Percentiles rank a stretch among this genome's conserved stretches.
Conservation (phyloP, 2,797 vertebrate genomes). For the Fundulus diaphanus region DNA sequence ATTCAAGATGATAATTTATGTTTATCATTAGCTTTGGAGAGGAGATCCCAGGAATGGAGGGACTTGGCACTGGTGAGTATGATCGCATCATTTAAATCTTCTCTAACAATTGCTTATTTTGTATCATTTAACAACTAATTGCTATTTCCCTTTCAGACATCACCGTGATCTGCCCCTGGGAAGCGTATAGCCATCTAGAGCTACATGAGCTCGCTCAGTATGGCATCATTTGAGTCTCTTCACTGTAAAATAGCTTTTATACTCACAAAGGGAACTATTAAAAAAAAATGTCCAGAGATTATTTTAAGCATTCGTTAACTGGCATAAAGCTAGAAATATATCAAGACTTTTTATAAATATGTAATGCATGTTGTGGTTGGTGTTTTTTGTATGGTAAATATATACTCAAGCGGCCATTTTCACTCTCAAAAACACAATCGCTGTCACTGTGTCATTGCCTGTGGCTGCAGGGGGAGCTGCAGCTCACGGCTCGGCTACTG, state of each 20-base stretch:
- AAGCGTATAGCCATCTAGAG: conserved; percentile 91
- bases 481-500: conserved; percentile 17
- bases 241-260: not conserved
- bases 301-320: conserved; percentile 1
- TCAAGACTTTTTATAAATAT: not conserved
- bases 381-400: conserved; percentile 28
- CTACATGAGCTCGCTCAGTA: conserved; percentile 91
- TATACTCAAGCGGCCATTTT: conserved; percentile 49
- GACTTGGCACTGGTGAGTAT: conserved; percentile 86
- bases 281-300: not conserved
- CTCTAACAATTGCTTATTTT: not conserved
- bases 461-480: conserved; percentile 24
- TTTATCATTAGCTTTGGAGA: conserved; percentile 85
- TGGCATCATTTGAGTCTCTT: conserved; percentile 85
- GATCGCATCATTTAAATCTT: not conserved
- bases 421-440: conserved; percentile 8
- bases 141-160: conserved; percentile 80
- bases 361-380: not conserved
- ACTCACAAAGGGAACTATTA: conserved; percentile 16
- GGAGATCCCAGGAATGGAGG: conserved; percentile 92
- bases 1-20: conserved; percentile 1
- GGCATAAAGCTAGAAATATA: conserved; percentile 2
- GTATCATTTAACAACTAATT: not conserved
- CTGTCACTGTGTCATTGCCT: conserved; percentile 18
- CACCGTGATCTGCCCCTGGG: conserved; percentile 92